Conservation (phyloP, 2,888 invertebrate genomes). For the Drosophila lutescens region DNA sequence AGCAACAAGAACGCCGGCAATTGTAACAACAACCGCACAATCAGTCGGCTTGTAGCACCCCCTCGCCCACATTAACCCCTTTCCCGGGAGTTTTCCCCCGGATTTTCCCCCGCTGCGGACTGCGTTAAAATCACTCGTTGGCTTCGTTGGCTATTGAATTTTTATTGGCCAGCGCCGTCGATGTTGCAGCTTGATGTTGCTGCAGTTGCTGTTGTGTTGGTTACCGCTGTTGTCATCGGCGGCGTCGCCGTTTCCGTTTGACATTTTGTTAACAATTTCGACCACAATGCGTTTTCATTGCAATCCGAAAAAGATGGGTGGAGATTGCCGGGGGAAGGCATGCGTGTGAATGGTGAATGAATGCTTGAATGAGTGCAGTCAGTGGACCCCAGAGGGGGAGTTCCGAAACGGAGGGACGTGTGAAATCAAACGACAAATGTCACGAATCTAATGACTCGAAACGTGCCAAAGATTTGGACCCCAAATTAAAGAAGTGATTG, state of each 20-base stretch:
- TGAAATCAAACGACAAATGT: constrained; percentile 79
- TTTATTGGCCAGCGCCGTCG: constrained; percentile 67
- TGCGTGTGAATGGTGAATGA: constrained; percentile 75
- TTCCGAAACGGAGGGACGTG: constrained; percentile 8
- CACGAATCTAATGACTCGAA: constrained; percentile 79
- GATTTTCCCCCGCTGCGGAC: constrained; percentile 45
- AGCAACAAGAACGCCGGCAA: constrained; percentile 67
- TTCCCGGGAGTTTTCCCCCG: constrained; percentile 33
- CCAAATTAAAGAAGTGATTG: constrained; percentile 16
- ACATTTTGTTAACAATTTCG: constrained; percentile 80
- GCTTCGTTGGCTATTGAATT: constrained; percentile 71
- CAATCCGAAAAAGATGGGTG: constrained; percentile 33
- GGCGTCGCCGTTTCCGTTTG: constrained; percentile 71
- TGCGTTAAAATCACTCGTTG: constrained; percentile 71
- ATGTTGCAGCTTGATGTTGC: constrained; percentile 15
- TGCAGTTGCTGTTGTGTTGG: constrained; percentile 17
- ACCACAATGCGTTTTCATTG: constrained; percentile 79
- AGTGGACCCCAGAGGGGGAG: not conserved
- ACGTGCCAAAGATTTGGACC: constrained; percentile 74
- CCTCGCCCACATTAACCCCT: constrained; percentile 13
- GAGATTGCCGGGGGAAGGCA: constrained; percentile 23
- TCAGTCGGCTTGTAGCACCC: constrained; percentile 53
- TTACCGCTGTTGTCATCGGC: constrained; percentile 44
- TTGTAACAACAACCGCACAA: constrained; percentile 77
- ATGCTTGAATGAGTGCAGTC: constrained; percentile 69